Conservation (phyloP, 2,888 invertebrate genomes). For the Zhuqinia jingwanae region DNA sequence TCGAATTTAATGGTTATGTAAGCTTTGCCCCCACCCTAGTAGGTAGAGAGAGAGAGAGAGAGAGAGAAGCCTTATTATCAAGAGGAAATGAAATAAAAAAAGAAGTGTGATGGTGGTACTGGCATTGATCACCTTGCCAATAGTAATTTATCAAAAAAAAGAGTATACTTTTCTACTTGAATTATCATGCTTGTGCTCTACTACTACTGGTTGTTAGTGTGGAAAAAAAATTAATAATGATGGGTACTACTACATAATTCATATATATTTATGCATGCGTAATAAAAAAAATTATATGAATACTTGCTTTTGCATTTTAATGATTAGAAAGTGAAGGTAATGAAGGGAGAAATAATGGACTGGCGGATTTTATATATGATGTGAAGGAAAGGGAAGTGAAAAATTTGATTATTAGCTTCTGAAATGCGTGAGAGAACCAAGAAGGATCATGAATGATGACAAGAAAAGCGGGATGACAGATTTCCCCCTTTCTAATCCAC, state of each 20-base stretch:
- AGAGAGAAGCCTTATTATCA: not conserved
- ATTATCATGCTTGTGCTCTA: too few species aligned
- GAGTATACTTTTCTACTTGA: not conserved
- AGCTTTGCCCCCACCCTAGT: too few species aligned
- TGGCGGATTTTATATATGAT: too few species aligned
- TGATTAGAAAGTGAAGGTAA: conserved; percentile 23
- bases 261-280: too few species aligned
- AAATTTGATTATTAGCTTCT: conserved; percentile 26
- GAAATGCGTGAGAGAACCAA: conserved; percentile 27
- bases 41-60: not conserved
- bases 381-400: conserved; percentile 34
- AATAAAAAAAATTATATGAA: too few species aligned
- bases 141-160: conserved; percentile 4
- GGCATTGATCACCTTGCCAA: conserved; percentile 34
- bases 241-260: too few species aligned
- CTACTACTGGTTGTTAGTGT: not conserved
- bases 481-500: conserved; percentile 37
- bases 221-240: not conserved
- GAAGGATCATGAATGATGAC: conserved; percentile 71
- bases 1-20: conserved; percentile 25
- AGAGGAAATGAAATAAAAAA: conserved; percentile 23
- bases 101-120: too few species aligned
- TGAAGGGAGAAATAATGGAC: not conserved
- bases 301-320: conserved; percentile 15
- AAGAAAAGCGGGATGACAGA: conserved; percentile 72